phyloP scores from a whole-genome alignment of 2,797 vertebrate species.

The Rachycentron canadum region DNA sequence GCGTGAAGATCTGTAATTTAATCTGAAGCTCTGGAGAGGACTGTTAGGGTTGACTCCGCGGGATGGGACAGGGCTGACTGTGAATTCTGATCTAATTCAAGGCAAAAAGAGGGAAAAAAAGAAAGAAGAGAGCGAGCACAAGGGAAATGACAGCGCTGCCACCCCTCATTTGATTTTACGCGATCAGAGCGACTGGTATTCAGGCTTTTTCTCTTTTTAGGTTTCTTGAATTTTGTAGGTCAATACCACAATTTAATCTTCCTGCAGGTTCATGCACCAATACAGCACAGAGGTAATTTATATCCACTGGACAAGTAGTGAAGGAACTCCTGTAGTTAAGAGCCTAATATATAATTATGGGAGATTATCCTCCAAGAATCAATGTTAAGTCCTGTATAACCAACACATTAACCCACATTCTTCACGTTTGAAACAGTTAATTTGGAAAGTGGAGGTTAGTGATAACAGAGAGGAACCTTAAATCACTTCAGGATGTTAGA shows the following conservation, averaged over 20 bases:
- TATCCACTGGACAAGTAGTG: not conserved
- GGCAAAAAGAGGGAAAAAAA: constrained; percentile 28
- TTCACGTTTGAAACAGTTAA: not conserved
- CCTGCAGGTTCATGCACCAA: not conserved
- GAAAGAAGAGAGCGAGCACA: constrained; percentile 1
- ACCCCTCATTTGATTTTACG: constrained; percentile 54
- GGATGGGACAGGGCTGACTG: constrained; percentile 59
- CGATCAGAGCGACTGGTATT: constrained; percentile 29
- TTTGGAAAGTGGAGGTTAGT: not conserved
- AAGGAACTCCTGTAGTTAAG: not conserved
- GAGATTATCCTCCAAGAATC: not conserved
- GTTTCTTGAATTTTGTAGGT: constrained; percentile 17
- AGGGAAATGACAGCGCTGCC: constrained; percentile 57
- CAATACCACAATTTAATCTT: not conserved
- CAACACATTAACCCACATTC: not conserved
- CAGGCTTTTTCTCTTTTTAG: constrained; percentile 22
- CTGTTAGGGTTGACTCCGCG: constrained; percentile 70
- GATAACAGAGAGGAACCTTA: not conserved
- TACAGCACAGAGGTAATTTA: not conserved
- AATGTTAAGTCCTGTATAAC: not conserved
- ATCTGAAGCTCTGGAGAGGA: constrained; percentile 77
- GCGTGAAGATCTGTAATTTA: constrained; percentile 81
- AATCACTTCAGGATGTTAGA: constrained; percentile 11
- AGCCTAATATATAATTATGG: not conserved
- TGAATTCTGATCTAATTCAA: constrained; percentile 76